Base-by-base conservation (phyloP, 92 coral and sea anemone species). In the Parazoanthus atlanticus region DNA sequence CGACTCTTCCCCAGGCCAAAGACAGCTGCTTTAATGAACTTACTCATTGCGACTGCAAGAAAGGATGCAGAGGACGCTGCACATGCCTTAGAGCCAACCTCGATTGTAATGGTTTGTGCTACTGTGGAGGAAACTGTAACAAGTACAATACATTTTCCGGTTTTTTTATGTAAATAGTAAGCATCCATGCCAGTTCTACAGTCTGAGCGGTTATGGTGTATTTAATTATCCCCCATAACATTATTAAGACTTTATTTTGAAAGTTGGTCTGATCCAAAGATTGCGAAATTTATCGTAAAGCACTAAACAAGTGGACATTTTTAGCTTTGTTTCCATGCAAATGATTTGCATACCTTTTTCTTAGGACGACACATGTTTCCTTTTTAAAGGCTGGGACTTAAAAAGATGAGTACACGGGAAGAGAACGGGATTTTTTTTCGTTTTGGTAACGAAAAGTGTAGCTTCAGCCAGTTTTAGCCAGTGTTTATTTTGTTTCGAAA, bases 81-180 rank as follows among this genome's bases (percentile, higher is more conserved):
- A 58, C 11, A 82, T 66, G 73, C 54, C 32, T 82, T 69, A 32
- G 82, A 47, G 32, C 64, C 78, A 78, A 70, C 38, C 89, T 86
- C 17, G 83, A 86, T 41, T 90, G 88, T 73, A 79, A 84, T 9
- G 90, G 90, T 28, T 85, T 91, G 89, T 78, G 88, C 77, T 16
- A 82, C 81, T 91, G 91, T 85, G 79, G 89, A 43, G 87, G 93
- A 64, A 88, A 89, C 75, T 91, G 93, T 69, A 78, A 61, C 78
- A 52, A 79, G 54, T 56, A 56, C 65, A 56, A 56, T 56, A 56
- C 25, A 56, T 56, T 56, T 56, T 56, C 65, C 12, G 65, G 3
- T 56, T 56, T 56, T 16, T 56, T 56, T 3, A 56, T 56, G 65
- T 56, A 56, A 56, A 56, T 56, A 56, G 65, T 56, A 56, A 56